Evolutionary conservation across 1,140 invertebrate genomes (phyloP).

Genomic region (Magallana gigas): DNA sequence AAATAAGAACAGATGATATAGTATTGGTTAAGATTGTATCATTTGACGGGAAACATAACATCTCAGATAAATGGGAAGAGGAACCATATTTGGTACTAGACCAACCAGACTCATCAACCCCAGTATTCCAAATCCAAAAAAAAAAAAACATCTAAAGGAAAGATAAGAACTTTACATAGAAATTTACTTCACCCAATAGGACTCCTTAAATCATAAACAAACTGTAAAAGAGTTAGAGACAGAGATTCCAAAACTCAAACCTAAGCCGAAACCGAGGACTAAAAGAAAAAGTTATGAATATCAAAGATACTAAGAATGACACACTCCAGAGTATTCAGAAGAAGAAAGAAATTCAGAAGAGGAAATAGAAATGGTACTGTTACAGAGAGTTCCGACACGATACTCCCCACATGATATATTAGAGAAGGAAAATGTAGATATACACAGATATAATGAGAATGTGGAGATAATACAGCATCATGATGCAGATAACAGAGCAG

Average conservation of each 20-base stretch:
- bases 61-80: conserved; percentile 35
- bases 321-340: background rate
- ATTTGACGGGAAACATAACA: background rate
- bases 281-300: background rate
- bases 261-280: background rate
- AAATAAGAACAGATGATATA: too few species aligned
- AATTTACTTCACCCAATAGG: background rate
- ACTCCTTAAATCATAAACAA: background rate
- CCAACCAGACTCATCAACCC: background rate
- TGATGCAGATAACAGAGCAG: too few species aligned
- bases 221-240: background rate
- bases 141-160: background rate
- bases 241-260: background rate
- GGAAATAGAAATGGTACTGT: background rate
- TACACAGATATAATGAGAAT: too few species aligned
- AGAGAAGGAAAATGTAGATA: too few species aligned
- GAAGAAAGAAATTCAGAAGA: background rate
- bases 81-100: background rate
- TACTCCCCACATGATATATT: too few species aligned
- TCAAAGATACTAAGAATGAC: background rate
- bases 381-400: background rate
- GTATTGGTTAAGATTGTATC: too few species aligned
- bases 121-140: background rate
- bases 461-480: too few species aligned
- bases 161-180: background rate